Evolutionary conservation across 2,888 invertebrate genomes (phyloP).

Genomic region (Agrotis exclamationis): DNA sequence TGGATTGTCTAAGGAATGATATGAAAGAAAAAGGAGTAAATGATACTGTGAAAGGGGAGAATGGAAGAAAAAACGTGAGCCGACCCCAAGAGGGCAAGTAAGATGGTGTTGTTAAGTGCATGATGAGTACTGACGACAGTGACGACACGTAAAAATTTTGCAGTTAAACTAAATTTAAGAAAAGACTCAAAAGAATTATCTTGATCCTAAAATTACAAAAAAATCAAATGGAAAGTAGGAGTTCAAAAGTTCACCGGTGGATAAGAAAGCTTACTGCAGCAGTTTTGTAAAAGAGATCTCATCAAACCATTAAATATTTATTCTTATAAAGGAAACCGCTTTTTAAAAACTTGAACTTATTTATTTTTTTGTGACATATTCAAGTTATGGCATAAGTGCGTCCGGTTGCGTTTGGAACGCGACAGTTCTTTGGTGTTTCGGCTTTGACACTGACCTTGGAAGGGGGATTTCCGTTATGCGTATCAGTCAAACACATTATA

Average conservation of each 20-base stretch:
- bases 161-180: too few relatives aligned
- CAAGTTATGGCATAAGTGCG: slow-evolving; percentile 39
- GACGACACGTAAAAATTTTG: too few relatives aligned
- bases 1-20: too few relatives aligned
- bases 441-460: slow-evolving; percentile 66
- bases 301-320: slow-evolving; percentile 19
- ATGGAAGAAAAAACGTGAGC: too few relatives aligned
- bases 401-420: slow-evolving; percentile 51
- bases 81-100: too few relatives aligned
- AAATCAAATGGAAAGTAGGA: too few relatives aligned
- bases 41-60: too few relatives aligned
- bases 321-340: neutral
- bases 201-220: too few relatives aligned
- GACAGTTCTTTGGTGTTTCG: slow-evolving; percentile 48
- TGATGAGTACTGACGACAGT: too few relatives aligned
- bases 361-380: slow-evolving; percentile 1
- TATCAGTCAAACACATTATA: slow-evolving; percentile 40
- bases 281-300: slow-evolving; percentile 2
- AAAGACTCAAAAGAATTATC: too few relatives aligned
- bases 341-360: slow-evolving; percentile 9
- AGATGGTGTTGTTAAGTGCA: too few relatives aligned
- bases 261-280: neutral
- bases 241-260: neutral
- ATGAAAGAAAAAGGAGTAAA: too few relatives aligned
- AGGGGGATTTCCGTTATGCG: slow-evolving; percentile 63